phyloP scores from a whole-genome alignment of 2,888 invertebrate species.

The Ethmia dodecea region DNA sequence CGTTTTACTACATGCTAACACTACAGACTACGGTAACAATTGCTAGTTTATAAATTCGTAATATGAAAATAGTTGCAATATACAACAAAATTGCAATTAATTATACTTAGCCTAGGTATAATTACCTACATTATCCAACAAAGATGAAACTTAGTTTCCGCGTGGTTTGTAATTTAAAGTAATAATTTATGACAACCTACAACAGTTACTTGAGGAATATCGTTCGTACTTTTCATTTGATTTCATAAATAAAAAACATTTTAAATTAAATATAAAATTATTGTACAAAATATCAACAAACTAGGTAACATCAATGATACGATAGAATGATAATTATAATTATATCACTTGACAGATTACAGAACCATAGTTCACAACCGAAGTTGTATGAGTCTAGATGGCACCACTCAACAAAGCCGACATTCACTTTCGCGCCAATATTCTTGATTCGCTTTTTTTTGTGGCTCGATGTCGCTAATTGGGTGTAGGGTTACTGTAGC shows the following conservation, averaged over 20 bases:
- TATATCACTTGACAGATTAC: constrained; percentile 33
- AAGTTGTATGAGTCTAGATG: background rate
- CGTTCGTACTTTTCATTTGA: constrained; percentile 32
- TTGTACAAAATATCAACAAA: constrained; percentile 55
- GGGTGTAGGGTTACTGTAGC: constrained; percentile 49
- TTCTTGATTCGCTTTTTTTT: no score
- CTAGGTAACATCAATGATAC: constrained; percentile 49
- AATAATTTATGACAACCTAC: constrained; percentile 27
- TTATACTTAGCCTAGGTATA: constrained; percentile 53
- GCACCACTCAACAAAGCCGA: background rate
- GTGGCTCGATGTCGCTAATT: background rate
- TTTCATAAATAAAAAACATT: constrained; percentile 40
- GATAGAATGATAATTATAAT: no score
- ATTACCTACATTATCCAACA: constrained; percentile 54
- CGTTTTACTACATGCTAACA: constrained; percentile 37
- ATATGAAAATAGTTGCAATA: constrained; percentile 56
- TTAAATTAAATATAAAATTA: constrained; percentile 41
- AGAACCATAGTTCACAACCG: background rate
- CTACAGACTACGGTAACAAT: constrained; percentile 69
- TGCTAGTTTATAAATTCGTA: constrained; percentile 66
- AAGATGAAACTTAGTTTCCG: constrained; percentile 35
- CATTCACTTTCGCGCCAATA: no score
- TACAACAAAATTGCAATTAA: no score
- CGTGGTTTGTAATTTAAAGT: constrained; percentile 26
- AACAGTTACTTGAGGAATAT: constrained; percentile 40